Percentiles rank a stretch among this genome's conserved stretches.
Conservation (phyloP, 2,888 invertebrate genomes). For the Trichacis sp. region DNA sequence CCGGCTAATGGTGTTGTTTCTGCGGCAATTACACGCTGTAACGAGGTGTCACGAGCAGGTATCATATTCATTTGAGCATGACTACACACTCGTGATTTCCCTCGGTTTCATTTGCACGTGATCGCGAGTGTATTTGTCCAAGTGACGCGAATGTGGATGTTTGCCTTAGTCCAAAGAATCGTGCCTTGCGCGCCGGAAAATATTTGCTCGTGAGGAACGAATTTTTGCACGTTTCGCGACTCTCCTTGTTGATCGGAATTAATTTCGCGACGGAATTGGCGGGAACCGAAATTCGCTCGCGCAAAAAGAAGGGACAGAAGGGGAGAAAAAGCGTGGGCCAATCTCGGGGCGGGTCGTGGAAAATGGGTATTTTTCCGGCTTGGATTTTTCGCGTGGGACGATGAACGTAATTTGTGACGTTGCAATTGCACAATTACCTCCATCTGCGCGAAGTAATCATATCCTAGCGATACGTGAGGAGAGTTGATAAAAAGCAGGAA, state of each 20-base stretch:
- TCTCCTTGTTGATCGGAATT: too few species aligned
- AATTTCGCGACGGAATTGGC: too few species aligned
- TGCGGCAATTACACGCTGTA: conserved; percentile 1
- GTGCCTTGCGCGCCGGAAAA: too few species aligned
- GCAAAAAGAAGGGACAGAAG: too few species aligned
- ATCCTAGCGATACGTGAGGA: conserved; percentile 5
- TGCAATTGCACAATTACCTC: conserved; percentile 7
- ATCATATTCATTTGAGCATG: conserved; percentile 5
- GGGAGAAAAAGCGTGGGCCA: too few species aligned
- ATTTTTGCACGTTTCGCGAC: background rate
- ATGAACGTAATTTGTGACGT: conserved; percentile 5
- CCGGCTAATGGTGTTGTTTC: background rate
- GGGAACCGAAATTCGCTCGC: too few species aligned
- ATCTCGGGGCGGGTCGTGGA: too few species aligned
- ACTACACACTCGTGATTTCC: background rate
- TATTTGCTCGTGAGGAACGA: background rate
- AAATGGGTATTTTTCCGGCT: background rate
- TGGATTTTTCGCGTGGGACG: background rate
- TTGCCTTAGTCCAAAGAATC: background rate
- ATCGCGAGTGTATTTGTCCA: background rate
- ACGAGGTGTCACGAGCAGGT: background rate
- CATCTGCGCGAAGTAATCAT: conserved; percentile 6
- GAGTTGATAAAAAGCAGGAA: conserved; percentile 20
- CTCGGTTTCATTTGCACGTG: background rate
- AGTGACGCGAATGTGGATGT: background rate